Evolutionary conservation across 2,113 vertebrate species (phyloP).

Genomic region (Marmota monax): DNA sequence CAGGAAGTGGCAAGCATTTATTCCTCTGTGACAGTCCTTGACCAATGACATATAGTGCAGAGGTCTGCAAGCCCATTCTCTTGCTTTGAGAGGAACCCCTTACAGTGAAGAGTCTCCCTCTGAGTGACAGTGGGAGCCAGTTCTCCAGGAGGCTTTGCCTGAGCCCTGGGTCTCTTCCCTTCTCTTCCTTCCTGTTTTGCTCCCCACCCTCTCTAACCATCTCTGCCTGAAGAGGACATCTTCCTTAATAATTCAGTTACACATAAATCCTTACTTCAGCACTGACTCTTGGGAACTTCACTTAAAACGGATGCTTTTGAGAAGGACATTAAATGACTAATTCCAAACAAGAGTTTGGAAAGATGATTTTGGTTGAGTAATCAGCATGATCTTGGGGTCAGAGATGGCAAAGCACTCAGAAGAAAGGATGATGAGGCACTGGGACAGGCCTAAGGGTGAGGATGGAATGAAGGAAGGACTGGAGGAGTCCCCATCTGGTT

Average conservation of each 20-base stretch:
- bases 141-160: neutral
- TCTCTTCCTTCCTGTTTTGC: neutral
- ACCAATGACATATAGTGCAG: neutral
- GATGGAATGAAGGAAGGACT: too few relatives aligned
- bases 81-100: neutral
- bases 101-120: neutral
- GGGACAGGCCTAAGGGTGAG: neutral
- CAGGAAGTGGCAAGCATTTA: neutral
- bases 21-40: neutral
- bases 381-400: neutral
- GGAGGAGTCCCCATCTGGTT: too few relatives aligned
- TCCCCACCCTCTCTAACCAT: too few relatives aligned
- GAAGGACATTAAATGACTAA: neutral
- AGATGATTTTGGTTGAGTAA: neutral
- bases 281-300: rapidly evolving
- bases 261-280: neutral
- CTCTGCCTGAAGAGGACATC: neutral
- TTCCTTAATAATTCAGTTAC: neutral
- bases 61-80: neutral
- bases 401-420: neutral
- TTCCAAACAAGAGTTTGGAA: neutral
- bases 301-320: neutral
- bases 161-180: neutral
- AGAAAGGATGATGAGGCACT: neutral
- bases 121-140: too few relatives aligned